phyloP scores from a whole-genome alignment of 2,888 invertebrate species.

The Aphodius sticticus region DNA sequence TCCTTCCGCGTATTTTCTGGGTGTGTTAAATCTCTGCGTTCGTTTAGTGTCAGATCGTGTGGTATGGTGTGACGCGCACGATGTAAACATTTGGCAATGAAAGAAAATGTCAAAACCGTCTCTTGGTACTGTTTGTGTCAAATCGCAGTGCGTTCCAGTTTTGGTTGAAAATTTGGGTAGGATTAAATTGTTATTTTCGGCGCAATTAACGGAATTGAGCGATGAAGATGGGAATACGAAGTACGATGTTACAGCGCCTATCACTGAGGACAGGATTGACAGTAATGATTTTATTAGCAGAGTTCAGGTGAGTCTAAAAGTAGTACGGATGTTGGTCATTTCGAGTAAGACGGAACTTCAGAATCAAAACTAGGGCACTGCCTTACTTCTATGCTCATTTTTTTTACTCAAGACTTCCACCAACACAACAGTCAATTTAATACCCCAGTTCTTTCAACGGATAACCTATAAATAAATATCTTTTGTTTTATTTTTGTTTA shows the following conservation, averaged over 20 bases:
- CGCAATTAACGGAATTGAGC: conserved; percentile 54
- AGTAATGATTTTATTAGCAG: conserved; percentile 57
- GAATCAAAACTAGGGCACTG: no score
- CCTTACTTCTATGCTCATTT: no score
- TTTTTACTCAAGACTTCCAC: no score
- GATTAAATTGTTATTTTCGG: conserved; percentile 58
- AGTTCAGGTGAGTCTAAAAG: conserved; percentile 54
- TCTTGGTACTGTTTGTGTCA: conserved; percentile 57
- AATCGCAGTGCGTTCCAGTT: conserved; percentile 54
- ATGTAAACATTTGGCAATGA: conserved; percentile 48
- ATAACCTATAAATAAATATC: no score
- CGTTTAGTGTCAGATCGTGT: not conserved
- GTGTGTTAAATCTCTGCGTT: not conserved
- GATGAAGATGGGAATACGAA: conserved; percentile 48
- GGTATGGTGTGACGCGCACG: conserved; percentile 18
- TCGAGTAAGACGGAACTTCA: not conserved
- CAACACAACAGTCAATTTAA: no score
- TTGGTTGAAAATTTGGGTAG: conserved; percentile 56
- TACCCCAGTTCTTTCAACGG: no score
- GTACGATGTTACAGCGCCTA: conserved; percentile 55
- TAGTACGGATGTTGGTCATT: not conserved
- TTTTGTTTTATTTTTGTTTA: no score
- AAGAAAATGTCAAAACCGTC: conserved; percentile 53
- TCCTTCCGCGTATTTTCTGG: not conserved
- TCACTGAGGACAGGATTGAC: conserved; percentile 52